Evolutionary conservation across 1,140 invertebrate genomes (phyloP).

Genomic region (Hyles vespertilio): DNA sequence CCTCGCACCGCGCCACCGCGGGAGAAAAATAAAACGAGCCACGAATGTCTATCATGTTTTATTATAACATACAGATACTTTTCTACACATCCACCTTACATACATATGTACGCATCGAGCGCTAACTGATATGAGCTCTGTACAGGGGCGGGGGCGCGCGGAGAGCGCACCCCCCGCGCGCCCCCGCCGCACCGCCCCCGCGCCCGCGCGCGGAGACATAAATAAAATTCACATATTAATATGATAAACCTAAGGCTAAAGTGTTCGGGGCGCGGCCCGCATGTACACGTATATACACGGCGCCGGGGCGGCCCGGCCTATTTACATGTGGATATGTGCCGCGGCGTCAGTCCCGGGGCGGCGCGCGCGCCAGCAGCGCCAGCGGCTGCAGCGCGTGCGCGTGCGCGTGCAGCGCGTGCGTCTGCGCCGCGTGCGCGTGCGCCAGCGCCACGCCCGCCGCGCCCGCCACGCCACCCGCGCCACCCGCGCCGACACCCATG

Average conservation of each 20-base stretch:
- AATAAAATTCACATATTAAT: slow-evolving; percentile 57
- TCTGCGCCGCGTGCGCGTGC: slow-evolving; percentile 23
- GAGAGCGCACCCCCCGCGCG: slow-evolving; percentile 19
- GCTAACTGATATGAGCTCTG: slow-evolving; percentile 69
- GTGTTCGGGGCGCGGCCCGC: slow-evolving; percentile 21
- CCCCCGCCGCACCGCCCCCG: slow-evolving; percentile 14
- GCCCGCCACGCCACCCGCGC: slow-evolving; percentile 36
- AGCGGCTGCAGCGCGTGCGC: slow-evolving; percentile 54
- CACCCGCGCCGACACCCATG: slow-evolving; percentile 33
- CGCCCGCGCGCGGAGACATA: slow-evolving; percentile 40
- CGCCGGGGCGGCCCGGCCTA: slow-evolving; percentile 32
- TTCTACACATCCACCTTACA: slow-evolving; percentile 70
- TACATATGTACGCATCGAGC: slow-evolving; percentile 36
- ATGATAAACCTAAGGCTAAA: slow-evolving; percentile 49
- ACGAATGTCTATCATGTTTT: slow-evolving; percentile 61
- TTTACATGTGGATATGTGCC: slow-evolving; percentile 45
- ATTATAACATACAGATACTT: slow-evolving; percentile 71
- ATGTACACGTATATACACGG: slow-evolving; percentile 39
- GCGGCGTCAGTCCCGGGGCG: slow-evolving; percentile 55
- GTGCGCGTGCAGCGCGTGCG: slow-evolving; percentile 23
- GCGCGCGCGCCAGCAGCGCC: slow-evolving; percentile 54
- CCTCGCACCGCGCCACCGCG: slow-evolving; percentile 3
- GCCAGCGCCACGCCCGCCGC: slow-evolving; percentile 21
- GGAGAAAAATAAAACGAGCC: slow-evolving; percentile 35
- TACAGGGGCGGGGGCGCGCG: slow-evolving; percentile 34